Conservation (phyloP, 2,797 vertebrate genomes). For the Varecia variegata region DNA sequence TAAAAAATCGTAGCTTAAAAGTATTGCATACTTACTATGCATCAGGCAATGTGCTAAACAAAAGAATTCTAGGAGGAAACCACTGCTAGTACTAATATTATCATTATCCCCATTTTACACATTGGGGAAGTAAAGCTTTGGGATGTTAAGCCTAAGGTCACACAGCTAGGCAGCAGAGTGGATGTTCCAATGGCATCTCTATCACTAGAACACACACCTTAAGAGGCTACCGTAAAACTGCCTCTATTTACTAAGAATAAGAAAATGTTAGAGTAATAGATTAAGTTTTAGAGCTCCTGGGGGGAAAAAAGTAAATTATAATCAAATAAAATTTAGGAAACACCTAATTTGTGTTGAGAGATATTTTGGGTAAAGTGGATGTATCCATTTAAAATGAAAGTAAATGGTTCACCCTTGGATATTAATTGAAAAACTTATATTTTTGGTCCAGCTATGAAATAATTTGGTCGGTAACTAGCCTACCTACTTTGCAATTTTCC, state of each 20-base stretch:
- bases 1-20: neutral
- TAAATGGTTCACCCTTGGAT: slow-evolving; percentile 21
- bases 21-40: neutral
- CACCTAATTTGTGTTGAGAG: neutral
- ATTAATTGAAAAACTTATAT: slow-evolving; percentile 52
- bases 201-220: neutral
- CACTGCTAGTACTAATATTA: neutral
- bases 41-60: neutral
- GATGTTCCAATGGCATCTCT: neutral
- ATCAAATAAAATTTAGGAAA: neutral
- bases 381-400: slow-evolving; percentile 18
- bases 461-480: neutral
- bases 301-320: neutral
- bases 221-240: neutral
- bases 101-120: neutral
- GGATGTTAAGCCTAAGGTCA: neutral
- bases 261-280: neutral
- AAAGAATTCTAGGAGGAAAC: neutral
- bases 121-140: neutral
- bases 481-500: neutral
- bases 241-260: neutral
- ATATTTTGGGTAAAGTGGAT: neutral
- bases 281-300: neutral
- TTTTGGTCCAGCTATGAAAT: neutral
- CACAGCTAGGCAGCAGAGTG: neutral